A percentile compares a stretch with the other conserved stretches of the same genome.
Evolutionary conservation across 2,797 vertebrate genomes (phyloP).

Genomic region (Spheniscus humboldti): DNA sequence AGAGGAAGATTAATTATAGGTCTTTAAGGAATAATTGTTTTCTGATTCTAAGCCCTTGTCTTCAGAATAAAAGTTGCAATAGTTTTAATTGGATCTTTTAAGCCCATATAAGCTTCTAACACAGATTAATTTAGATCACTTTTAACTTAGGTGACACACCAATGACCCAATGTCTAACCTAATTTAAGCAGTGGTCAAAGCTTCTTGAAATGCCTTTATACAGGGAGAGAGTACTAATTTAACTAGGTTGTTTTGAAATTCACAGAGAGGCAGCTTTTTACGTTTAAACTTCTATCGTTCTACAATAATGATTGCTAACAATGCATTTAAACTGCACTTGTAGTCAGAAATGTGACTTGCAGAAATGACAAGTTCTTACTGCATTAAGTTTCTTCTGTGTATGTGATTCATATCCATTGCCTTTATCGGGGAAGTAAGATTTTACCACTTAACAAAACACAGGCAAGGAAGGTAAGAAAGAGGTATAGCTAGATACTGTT

Average conservation of each 20-base stretch:
- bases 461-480: background rate
- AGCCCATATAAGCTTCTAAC: background rate
- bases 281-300: rapidly evolving
- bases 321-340: background rate
- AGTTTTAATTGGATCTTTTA: slow-evolving; percentile 4
- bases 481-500: background rate
- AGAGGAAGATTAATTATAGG: background rate
- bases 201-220: background rate
- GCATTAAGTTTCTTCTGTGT: background rate
- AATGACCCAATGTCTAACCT: background rate
- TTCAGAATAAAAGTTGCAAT: background rate
- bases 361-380: background rate
- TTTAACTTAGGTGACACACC: background rate
- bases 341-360: background rate
- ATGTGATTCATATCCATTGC: background rate
- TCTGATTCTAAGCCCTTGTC: background rate
- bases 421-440: background rate
- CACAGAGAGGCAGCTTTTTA: background rate
- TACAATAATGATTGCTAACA: background rate
- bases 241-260: background rate
- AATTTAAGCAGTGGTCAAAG: background rate
- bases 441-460: background rate
- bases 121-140: background rate
- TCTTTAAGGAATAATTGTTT: background rate
- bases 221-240: background rate